Evolutionary conservation across 2,888 invertebrate species (phyloP).

Genomic region (Netelia inedita): DNA sequence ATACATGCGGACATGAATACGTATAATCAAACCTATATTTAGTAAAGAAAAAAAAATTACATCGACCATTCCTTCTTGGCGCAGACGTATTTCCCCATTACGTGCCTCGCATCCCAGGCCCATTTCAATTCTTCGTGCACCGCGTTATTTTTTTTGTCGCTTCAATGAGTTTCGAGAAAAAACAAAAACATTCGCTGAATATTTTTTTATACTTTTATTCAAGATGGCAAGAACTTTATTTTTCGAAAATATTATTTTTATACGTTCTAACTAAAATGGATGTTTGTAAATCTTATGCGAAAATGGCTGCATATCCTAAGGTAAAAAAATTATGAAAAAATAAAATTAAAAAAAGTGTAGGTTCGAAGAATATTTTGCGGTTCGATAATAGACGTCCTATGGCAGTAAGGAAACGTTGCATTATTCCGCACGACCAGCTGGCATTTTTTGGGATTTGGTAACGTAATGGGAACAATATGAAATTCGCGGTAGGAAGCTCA

Average conservation of each 20-base stretch:
- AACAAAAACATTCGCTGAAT: too few species aligned
- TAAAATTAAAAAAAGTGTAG: too few species aligned
- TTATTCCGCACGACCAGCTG: conserved; percentile 73
- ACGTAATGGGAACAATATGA: conserved; percentile 72
- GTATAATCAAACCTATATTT: not conserved
- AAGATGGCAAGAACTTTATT: too few species aligned
- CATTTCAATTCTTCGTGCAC: too few species aligned
- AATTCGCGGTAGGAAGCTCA: conserved; percentile 73
- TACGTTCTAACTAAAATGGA: too few species aligned
- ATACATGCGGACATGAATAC: not conserved
- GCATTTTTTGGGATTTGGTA: conserved; percentile 55
- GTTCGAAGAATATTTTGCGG: not conserved
- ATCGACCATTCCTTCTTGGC: conserved; percentile 11
- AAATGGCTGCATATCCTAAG: too few species aligned
- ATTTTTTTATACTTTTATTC: too few species aligned
- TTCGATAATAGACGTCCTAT: not conserved
- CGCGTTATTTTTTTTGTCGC: not conserved
- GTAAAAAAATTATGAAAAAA: too few species aligned
- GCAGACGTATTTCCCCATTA: conserved; percentile 70
- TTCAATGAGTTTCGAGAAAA: not conserved
- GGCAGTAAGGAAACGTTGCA: not conserved
- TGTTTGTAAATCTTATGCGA: too few species aligned
- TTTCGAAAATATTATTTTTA: too few species aligned
- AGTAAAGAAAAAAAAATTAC: not conserved
- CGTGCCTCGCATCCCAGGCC: conserved; percentile 54